These are phyloP conservation scores for Casuarius casuarius DNA, from an alignment of 2,113 vertebrate species.

Conservation along the genomic window DNA sequence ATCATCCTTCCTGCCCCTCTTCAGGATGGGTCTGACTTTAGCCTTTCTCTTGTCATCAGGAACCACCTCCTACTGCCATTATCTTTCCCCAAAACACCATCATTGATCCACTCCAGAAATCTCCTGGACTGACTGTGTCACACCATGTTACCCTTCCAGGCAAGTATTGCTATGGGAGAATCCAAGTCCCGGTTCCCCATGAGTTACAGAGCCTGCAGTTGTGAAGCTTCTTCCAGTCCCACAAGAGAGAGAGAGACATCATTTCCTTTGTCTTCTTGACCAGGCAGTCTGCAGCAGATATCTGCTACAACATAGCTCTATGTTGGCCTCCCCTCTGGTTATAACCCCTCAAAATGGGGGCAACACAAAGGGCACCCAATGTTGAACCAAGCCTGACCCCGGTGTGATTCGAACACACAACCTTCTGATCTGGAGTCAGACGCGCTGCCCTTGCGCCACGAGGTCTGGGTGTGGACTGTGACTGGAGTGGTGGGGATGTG, in stretches of 20 bases:
- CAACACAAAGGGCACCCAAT: too few relatives aligned
- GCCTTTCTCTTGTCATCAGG: neutral
- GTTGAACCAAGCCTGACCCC: too few relatives aligned
- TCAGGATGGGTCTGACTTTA: too few relatives aligned
- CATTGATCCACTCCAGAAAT: neutral
- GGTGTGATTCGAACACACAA: constrained; percentile 70
- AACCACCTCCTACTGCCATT: neutral
- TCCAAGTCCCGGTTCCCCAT: neutral
- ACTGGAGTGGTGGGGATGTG: too few relatives aligned
- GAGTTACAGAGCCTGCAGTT: too few relatives aligned
- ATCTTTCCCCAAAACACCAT: rapidly evolving
- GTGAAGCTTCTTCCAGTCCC: neutral
- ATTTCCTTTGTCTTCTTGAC: neutral
- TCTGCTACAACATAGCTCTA: neutral
- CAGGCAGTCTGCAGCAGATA: rapidly evolving
- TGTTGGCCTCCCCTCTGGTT: neutral
- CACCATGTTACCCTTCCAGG: rapidly evolving
- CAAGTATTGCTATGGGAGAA: neutral
- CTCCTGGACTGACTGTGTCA: rapidly evolving
- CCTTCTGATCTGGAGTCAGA: constrained; percentile 73
- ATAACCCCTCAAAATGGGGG: too few relatives aligned
- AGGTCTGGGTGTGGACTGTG: neutral
- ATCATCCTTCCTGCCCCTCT: neutral
- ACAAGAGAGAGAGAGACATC: too few relatives aligned
- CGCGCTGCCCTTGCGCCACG: constrained; percentile 58